phyloP scores from a whole-genome alignment of 2,113 vertebrate species.

The Scytalopus superciliaris region DNA sequence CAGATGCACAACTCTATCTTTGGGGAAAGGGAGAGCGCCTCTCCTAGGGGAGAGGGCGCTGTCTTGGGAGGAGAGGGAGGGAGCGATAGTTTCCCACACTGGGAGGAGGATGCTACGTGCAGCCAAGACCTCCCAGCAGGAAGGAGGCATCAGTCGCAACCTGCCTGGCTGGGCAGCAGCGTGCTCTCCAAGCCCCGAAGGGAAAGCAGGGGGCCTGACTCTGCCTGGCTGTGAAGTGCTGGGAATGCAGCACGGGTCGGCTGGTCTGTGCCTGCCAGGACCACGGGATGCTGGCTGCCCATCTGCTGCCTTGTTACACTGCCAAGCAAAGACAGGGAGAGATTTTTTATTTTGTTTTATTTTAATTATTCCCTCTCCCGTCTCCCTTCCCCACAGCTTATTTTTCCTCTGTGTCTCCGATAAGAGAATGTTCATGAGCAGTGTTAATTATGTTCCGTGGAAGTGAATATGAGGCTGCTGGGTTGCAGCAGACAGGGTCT shows the following conservation, averaged over 20 bases:
- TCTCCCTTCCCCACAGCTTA: background rate
- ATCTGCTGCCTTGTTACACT: background rate
- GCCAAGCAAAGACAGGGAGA: background rate
- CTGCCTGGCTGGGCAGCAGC: background rate
- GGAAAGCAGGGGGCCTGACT: background rate
- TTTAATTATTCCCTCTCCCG: background rate
- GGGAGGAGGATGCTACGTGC: background rate
- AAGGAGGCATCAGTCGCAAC: background rate
- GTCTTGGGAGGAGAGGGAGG: background rate
- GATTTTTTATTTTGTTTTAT: background rate
- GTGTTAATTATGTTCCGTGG: conserved; percentile 51
- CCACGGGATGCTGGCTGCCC: background rate
- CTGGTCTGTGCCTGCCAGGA: background rate
- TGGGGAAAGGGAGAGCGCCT: background rate
- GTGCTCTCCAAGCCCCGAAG: background rate
- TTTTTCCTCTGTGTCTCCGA: conserved; percentile 57
- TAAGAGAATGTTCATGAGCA: conserved; percentile 26
- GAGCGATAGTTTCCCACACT: background rate
- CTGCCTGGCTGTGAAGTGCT: background rate
- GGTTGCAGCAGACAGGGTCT: fast-evolving
- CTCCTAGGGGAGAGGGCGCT: background rate
- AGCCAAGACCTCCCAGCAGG: background rate
- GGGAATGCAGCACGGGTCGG: background rate
- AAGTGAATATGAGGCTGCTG: background rate
- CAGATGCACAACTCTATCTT: background rate